phyloP scores from a whole-genome alignment of 2,797 vertebrate species.

The Gephyroberyx darwinii region DNA sequence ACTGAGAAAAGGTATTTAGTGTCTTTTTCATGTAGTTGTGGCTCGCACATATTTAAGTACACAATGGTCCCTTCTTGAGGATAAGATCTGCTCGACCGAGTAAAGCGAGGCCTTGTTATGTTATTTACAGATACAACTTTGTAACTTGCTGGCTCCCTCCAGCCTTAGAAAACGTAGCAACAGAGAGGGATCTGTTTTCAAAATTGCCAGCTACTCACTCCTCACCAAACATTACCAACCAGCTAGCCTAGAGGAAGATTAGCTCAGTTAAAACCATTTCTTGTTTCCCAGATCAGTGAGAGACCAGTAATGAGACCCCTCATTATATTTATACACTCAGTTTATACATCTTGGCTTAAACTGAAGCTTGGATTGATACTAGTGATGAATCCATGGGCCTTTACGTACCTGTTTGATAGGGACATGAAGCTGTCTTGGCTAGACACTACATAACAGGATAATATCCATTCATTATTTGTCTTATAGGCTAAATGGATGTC shows the following conservation, averaged over 20 bases:
- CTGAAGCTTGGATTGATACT: not conserved
- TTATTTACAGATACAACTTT: conserved; percentile 24
- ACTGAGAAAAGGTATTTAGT: too few species aligned
- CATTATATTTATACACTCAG: not conserved
- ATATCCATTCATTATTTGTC: not conserved
- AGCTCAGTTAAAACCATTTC: not conserved
- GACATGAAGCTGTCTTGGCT: conserved; percentile 11
- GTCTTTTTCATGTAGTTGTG: too few species aligned
- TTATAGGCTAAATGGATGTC: not conserved
- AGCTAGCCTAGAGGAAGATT: not conserved
- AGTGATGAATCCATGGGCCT: not conserved
- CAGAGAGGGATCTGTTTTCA: conserved; percentile 29
- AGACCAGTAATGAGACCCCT: not conserved
- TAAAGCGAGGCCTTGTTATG: not conserved
- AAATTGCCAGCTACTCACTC: not conserved
- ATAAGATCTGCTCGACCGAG: not conserved
- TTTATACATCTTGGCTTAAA: not conserved
- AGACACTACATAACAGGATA: conserved; percentile 17
- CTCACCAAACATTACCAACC: not conserved
- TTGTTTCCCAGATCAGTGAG: not conserved
- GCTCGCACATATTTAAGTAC: not conserved
- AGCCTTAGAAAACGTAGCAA: conserved; percentile 9
- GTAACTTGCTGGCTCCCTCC: not conserved
- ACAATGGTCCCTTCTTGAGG: not conserved
- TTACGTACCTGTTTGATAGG: not conserved